Conservation (phyloP, 2,797 vertebrate species). For the Gymnocypris eckloni region DNA sequence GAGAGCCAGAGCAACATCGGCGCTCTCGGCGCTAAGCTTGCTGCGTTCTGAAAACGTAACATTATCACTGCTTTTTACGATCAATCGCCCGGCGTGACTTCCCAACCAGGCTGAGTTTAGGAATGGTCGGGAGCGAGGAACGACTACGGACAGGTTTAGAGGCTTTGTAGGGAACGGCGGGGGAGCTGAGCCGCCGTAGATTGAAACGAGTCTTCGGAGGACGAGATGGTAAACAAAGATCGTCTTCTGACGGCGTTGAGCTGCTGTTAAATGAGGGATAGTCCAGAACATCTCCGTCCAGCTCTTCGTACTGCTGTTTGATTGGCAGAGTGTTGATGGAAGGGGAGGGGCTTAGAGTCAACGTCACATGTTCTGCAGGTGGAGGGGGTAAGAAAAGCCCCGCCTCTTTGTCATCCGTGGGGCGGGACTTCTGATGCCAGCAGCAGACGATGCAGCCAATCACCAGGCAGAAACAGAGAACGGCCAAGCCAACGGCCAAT, state of each 20-base stretch:
- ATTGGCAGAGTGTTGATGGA: conserved; percentile 68
- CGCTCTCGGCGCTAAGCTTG: conserved; percentile 50
- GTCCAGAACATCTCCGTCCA: conserved; percentile 77
- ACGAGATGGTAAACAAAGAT: conserved; percentile 62
- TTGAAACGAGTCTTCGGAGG: conserved; percentile 60
- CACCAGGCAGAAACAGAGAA: conserved; percentile 80
- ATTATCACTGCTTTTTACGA: conserved; percentile 70
- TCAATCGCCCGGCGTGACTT: conserved; percentile 42
- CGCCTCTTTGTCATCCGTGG: conserved; percentile 68
- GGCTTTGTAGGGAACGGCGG: conserved; percentile 59
- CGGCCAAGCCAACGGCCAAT: conserved; percentile 79
- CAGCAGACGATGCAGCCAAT: conserved; percentile 80
- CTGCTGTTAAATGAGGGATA: conserved; percentile 66
- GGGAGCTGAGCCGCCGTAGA: conserved; percentile 68
- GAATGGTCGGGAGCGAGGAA: conserved; percentile 77
- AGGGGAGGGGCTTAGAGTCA: conserved; percentile 67
- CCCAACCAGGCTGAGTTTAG: conserved; percentile 74
- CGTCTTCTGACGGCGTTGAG: conserved; percentile 73
- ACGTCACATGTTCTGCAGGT: conserved; percentile 61
- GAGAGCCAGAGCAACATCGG: conserved; percentile 59
- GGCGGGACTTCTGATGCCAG: conserved; percentile 66
- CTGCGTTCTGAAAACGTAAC: conserved; percentile 63
- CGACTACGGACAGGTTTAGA: conserved; percentile 68
- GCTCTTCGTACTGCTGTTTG: conserved; percentile 80
- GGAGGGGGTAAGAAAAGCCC: conserved; percentile 57